Evolutionary conservation across 2,888 invertebrate genomes (phyloP).

Genomic region (Oeneis ivallda): DNA sequence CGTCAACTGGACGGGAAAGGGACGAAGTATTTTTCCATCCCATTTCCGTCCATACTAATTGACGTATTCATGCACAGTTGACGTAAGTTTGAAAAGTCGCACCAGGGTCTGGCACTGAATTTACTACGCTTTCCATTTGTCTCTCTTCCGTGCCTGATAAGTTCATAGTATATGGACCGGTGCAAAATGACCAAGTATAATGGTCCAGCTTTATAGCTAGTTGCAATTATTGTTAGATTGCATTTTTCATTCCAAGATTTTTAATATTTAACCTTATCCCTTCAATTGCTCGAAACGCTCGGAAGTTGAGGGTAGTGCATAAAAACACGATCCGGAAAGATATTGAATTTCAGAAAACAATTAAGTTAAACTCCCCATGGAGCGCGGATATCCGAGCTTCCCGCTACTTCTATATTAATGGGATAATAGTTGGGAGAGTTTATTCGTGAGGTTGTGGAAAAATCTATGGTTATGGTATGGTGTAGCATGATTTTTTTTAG

Average conservation of each 20-base stretch:
- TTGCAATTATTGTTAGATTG: no score
- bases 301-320: conserved; percentile 28
- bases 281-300: conserved; percentile 5
- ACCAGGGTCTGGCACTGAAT: no score
- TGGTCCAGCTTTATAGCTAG: no score
- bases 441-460: conserved; percentile 24
- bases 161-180: no score
- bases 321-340: conserved; percentile 48
- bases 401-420: conserved; percentile 55
- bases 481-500: background rate
- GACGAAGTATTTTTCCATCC: no score
- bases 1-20: no score
- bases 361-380: conserved; percentile 65
- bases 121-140: no score
- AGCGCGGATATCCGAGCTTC: conserved; percentile 51
- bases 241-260: background rate
- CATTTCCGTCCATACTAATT: no score
- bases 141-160: no score
- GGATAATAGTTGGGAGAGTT: conserved; percentile 47
- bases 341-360: conserved; percentile 60
- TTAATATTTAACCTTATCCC: background rate
- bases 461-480: background rate
- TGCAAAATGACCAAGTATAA: no score
- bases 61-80: no score
- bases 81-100: no score